Evolutionary conservation across 1,140 invertebrate genomes (phyloP).

Genomic region (Dreissena rostriformis): DNA sequence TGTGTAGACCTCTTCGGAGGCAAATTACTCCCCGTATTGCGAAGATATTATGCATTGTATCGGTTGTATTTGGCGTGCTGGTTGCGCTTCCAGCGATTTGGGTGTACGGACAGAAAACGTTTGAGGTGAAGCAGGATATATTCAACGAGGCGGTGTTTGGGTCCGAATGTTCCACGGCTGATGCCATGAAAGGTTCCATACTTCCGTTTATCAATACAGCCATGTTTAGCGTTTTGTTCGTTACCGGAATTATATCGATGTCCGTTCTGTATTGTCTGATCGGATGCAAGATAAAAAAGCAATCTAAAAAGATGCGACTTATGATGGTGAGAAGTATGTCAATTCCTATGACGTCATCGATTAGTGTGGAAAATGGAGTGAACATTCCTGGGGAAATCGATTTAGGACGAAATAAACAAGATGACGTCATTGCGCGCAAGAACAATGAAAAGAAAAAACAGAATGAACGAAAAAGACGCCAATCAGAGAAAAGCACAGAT

Average conservation of each 20-base stretch:
- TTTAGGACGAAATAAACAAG: no score
- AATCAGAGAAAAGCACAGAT: no score
- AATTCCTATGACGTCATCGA: constrained; percentile 14
- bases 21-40: constrained; percentile 33
- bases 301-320: neutral
- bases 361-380: neutral
- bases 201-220: constrained; percentile 20
- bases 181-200: constrained; percentile 8
- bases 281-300: neutral
- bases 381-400: no score
- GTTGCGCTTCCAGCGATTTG: neutral
- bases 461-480: neutral
- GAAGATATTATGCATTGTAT: neutral
- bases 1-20: constrained; percentile 27
- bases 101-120: constrained; percentile 20
- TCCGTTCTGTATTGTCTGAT: constrained; percentile 27
- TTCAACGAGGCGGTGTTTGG: neutral
- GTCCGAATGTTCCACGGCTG: constrained; percentile 26
- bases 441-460: neutral
- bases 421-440: no score
- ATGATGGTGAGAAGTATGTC: neutral
- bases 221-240: constrained; percentile 13
- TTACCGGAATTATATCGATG: constrained; percentile 26
- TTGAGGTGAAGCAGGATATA: neutral
- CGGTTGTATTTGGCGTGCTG: neutral